A percentile compares a stretch with the other conserved stretches of the same genome.
Conservation (phyloP, 2,888 invertebrate genomes). For the Habroteleia sp. region DNA sequence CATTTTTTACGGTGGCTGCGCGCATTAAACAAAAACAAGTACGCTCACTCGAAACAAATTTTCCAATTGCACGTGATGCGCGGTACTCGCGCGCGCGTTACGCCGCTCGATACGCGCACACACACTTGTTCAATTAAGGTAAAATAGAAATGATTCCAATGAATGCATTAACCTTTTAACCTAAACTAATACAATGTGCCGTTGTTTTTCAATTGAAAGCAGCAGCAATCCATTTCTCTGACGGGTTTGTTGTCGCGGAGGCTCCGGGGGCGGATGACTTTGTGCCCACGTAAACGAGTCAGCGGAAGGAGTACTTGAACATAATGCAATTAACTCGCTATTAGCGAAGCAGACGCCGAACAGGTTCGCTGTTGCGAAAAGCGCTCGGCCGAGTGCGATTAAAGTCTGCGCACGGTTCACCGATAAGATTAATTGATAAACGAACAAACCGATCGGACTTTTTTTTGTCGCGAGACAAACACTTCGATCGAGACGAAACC, state of each 20-base stretch:
- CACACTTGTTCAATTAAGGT: slow-evolving; percentile 37
- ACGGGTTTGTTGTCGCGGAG: slow-evolving; percentile 51
- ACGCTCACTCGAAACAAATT: slow-evolving; percentile 7
- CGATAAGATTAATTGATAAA: slow-evolving; percentile 75
- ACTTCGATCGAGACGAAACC: background rate
- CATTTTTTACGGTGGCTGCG: background rate
- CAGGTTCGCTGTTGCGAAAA: slow-evolving; percentile 68
- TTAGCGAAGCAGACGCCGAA: slow-evolving; percentile 71
- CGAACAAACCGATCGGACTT: slow-evolving; percentile 67
- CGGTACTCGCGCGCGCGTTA: background rate
- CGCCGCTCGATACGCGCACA: background rate
- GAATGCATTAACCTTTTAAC: slow-evolving; percentile 55
- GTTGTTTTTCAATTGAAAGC: slow-evolving; percentile 55
- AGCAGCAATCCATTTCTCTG: slow-evolving; percentile 46
- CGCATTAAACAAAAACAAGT: background rate
- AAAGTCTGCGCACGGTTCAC: slow-evolving; percentile 66
- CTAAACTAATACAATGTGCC: slow-evolving; percentile 41
- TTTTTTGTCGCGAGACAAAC: slow-evolving; percentile 5
- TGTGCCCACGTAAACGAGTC: slow-evolving; percentile 65
- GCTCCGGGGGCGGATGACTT: slow-evolving; percentile 60
- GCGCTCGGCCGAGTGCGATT: slow-evolving; percentile 64
- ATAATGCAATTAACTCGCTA: slow-evolving; percentile 74
- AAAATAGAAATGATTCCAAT: slow-evolving; percentile 52
- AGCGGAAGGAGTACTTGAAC: slow-evolving; percentile 68
- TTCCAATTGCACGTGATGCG: slow-evolving; percentile 5